Conservation (phyloP, 2,888 invertebrate species). For the Cantharis nigra region DNA sequence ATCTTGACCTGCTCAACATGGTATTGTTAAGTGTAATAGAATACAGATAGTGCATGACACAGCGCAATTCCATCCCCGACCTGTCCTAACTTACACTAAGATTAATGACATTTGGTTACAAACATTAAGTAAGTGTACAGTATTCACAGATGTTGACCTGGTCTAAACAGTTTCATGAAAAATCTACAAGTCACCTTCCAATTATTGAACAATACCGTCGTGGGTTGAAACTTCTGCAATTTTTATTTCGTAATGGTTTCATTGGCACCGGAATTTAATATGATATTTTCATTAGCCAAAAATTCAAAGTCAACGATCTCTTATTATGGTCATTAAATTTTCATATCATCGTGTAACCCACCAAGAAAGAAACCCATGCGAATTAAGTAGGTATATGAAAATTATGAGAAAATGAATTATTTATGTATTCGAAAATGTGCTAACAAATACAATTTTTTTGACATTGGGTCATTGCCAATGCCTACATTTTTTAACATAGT, state of each 20-base stretch:
- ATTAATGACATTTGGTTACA: slow-evolving; percentile 50
- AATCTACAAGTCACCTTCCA: slow-evolving; percentile 22
- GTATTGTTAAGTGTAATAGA: slow-evolving; percentile 41
- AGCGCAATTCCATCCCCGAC: slow-evolving; percentile 49
- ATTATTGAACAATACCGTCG: background rate
- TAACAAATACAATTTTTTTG: background rate
- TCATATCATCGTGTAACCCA: background rate
- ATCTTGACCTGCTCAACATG: slow-evolving; percentile 42
- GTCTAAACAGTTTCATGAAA: slow-evolving; percentile 12
- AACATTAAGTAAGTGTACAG: slow-evolving; percentile 18
- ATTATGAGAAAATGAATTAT: background rate
- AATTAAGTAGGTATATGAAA: background rate
- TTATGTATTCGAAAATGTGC: background rate
- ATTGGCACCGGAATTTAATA: background rate
- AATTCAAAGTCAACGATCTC: background rate
- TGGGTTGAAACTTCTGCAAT: background rate
- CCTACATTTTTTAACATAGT: background rate
- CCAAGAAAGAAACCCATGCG: background rate
- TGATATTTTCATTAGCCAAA: background rate
- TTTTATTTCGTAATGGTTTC: background rate
- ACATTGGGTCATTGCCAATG: slow-evolving; percentile 1
- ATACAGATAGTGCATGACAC: slow-evolving; percentile 48
- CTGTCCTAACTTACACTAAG: slow-evolving; percentile 49
- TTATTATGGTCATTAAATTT: background rate
- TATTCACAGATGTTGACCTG: slow-evolving; percentile 24